These are phyloP conservation scores for Agrypnia vestita DNA, from an alignment of 1,140 invertebrate species.

Conservation along the genomic window DNA sequence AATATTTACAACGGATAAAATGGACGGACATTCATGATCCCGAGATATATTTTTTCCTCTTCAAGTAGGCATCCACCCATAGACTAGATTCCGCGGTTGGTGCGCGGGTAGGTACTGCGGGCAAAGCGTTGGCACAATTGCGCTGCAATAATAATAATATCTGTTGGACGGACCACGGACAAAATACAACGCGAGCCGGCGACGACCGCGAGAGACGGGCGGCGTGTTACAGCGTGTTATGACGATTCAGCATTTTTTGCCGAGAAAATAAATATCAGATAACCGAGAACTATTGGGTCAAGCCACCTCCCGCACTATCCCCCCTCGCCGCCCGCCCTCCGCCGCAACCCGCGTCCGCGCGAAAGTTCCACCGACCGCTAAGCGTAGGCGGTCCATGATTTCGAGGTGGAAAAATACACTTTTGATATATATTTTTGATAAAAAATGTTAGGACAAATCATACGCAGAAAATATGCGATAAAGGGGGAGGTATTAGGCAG, in stretches of 20 bases:
- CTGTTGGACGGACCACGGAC: background rate
- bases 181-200: background rate
- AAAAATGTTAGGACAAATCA: too few species aligned
- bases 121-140: too few species aligned
- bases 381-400: background rate
- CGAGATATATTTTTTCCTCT: background rate
- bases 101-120: too few species aligned
- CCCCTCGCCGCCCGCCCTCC: background rate
- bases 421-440: too few species aligned
- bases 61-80: background rate
- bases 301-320: conserved; percentile 31
- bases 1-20: too few species aligned
- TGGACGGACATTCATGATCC: too few species aligned
- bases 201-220: background rate
- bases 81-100: background rate
- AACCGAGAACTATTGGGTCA: conserved; percentile 33
- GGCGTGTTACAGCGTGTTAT: background rate
- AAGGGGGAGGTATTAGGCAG: too few species aligned
- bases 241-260: background rate
- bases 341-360: background rate
- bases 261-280: conserved; percentile 19
- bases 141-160: too few species aligned
- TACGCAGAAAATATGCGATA: too few species aligned
- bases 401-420: too few species aligned
- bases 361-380: conserved; percentile 32